Base-by-base conservation (phyloP, 2,888 invertebrate genomes). In the Prosopocoilus inquinatus region DNA sequence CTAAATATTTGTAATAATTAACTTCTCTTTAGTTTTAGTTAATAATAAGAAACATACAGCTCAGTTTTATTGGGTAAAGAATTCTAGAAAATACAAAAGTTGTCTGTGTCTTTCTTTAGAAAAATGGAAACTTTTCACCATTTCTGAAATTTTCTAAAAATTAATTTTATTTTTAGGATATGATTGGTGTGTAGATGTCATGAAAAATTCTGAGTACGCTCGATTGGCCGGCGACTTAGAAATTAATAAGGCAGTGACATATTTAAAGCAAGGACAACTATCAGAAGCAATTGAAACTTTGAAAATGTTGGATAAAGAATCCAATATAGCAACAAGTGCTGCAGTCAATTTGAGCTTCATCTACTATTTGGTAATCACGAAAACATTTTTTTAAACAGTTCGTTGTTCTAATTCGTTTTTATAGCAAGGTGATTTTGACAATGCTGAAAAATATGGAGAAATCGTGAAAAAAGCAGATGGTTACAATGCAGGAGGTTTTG, bases 151-250 rank as follows among this genome's bases (percentile, higher is more conserved):
- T 36, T 36, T 36, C 33, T 13, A 52, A 44, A 28, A 11, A 16
- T 36, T 1, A 52, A 34, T n/a, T 16, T 8, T 13, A 36, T 7
- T 66, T 65, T 34, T 47, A 77, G 81, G 81, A 20, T 85, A 85
- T 64, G 81, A 78, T 63, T 96, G 96, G 96, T 98, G 98, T 76
- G 92, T 96, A 50, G 94, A 96, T 66, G 87, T 91, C 15, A 90
- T 98, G 48, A 94, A 95, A 72, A 88, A 90, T 45, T 95, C 96
- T n/a, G 87, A 86, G 72, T 91, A 90, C 68, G 84, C 88, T 35
- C 84, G 85, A 73, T 81, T 94, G 61, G 94, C 91, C 41, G 90
- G 88, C 66, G 96, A 91, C 80, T 79, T 96, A 63, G 95, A 96
- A 78, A 88, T 95, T 61, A 94, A 92, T 76, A 94, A 94, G 76